These are phyloP conservation scores for Trissoscelio sp. DNA, from an alignment of 2,888 invertebrate species.

Conservation along the genomic window DNA sequence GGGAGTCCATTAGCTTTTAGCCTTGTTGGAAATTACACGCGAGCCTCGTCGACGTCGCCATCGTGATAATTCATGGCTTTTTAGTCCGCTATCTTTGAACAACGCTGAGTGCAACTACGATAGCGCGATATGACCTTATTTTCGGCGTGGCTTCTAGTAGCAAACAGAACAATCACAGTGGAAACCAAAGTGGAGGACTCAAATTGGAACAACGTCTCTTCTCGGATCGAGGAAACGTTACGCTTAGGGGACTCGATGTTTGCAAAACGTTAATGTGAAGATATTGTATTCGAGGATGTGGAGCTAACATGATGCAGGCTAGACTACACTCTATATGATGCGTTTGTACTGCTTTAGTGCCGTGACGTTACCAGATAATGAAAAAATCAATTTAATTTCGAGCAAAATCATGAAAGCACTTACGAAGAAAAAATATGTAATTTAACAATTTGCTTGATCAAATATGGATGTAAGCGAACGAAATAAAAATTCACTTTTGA, in stretches of 20 bases:
- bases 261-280: not conserved
- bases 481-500: no score
- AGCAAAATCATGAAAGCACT: no score
- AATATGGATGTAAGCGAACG: no score
- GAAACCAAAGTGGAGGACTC: slow-evolving; percentile 1
- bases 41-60: slow-evolving; percentile 31
- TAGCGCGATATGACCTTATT: slow-evolving; percentile 32
- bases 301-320: not conserved
- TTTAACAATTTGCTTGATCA: no score
- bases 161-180: slow-evolving; percentile 32
- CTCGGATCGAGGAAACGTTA: not conserved
- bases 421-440: no score
- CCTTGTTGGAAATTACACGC: slow-evolving; percentile 55
- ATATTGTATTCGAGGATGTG: not conserved
- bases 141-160: not conserved
- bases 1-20: slow-evolving; percentile 65
- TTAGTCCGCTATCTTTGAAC: slow-evolving; percentile 39
- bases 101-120: slow-evolving; percentile 21
- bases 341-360: not conserved
- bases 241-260: not conserved
- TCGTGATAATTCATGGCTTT: slow-evolving; percentile 56
- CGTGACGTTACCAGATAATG: not conserved
- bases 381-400: not conserved
- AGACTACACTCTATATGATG: not conserved
- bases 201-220: not conserved